A percentile compares a stretch with the other conserved stretches of the same genome.
Evolutionary conservation across 23 tunicate genomes (phyloP).

Genomic region (Corella eumyota): DNA sequence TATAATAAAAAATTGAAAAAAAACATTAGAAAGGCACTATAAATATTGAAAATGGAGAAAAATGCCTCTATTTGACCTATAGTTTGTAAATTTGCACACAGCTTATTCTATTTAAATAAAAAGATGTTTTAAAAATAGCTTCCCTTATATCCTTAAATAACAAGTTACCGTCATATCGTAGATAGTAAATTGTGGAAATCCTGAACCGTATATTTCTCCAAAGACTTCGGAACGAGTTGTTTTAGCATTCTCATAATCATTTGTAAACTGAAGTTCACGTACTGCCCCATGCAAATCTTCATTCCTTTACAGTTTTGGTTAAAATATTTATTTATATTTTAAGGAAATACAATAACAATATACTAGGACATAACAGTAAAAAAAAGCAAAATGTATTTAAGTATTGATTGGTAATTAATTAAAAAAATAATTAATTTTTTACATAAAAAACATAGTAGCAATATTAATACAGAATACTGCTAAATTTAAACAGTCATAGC

Average conservation of each 20-base stretch:
- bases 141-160: too few species aligned
- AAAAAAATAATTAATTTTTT: too few species aligned
- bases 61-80: too few species aligned
- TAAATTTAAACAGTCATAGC: too few species aligned
- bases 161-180: slow-evolving; percentile 31
- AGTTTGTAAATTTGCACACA: too few species aligned
- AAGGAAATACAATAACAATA: neutral
- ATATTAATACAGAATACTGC: too few species aligned
- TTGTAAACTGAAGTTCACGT: slow-evolving; percentile 13
- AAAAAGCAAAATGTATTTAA: too few species aligned
- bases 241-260: slow-evolving; percentile 23
- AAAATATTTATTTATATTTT: neutral
- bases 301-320: slow-evolving; percentile 12
- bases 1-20: too few species aligned
- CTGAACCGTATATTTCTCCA: slow-evolving; percentile 57
- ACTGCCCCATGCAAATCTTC: slow-evolving; percentile 38
- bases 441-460: too few species aligned
- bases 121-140: neutral
- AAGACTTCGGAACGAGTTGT: slow-evolving; percentile 32
- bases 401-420: too few species aligned
- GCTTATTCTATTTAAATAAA: neutral
- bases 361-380: neutral
- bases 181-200: slow-evolving; percentile 37
- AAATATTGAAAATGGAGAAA: too few species aligned
- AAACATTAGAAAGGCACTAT: too few species aligned